Evolutionary conservation across 1,140 invertebrate genomes (phyloP), one percentile per base, ranked within the genome.

Genomic region (Hyles vespertilio): DNA sequence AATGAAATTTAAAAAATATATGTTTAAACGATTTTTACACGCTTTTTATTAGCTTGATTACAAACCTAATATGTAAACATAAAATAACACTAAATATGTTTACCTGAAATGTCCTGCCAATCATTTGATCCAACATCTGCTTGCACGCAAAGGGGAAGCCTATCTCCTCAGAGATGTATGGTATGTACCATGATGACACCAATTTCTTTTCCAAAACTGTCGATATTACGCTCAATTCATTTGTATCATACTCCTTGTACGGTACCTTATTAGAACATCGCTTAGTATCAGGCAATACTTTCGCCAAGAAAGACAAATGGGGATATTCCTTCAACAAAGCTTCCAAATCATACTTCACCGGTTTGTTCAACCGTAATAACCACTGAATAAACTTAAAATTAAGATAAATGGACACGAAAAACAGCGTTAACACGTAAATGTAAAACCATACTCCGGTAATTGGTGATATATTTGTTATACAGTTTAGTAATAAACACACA

Each of bases 101-200:
- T 71, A 89, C 89, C 77, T 89, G 80, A 72, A 90, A 89, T 44
- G 72, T 73, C 67, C 84, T 89, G 12, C 74, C 75, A 58, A 90
- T 84, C 73, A 89, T 89, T 62, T 89, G 89, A 79, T 90, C 89
- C 47, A 90, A 55, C 63, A 89, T 74, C 69, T 89, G 87, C 57
- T 90, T 90, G 59, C 89, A 90, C 3, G 85, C 86, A 69, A 89
- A 90, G 0, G 89, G 88, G 67, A 89, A 90, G 5, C 86, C 82
- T 54, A 89, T 89, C 62, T 90, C 89, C 61, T 88, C 74, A 0
- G 89, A 90, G 57, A 90, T 84, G 55, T 84, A 88, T 3, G 79
- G 66, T 34, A 87, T 69, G 48, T 90, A 90, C 89, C 89, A 90
- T 1, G 88, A 87, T 7, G 88, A 90, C 9, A 89, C 83, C 49